Percentiles rank a stretch among this genome's conserved stretches.
Conservation (phyloP, 2,797 vertebrate genomes). For the Chaunax sp. region DNA sequence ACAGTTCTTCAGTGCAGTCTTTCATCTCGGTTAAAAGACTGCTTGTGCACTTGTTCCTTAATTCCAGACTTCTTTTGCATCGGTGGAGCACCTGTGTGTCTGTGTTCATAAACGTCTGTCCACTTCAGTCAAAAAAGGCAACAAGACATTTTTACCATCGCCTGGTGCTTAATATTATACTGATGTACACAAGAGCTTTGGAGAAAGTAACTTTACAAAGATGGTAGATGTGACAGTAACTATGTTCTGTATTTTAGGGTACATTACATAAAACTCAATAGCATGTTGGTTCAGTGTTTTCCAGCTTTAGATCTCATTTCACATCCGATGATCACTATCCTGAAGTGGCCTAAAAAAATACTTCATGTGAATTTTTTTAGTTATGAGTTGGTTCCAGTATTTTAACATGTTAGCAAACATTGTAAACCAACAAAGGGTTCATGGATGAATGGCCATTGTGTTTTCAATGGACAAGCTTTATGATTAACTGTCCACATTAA, state of each 20-base stretch:
- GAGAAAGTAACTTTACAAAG: slow-evolving; percentile 53
- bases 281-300: slow-evolving; percentile 12
- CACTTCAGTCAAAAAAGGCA: slow-evolving; percentile 54
- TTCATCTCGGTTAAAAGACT: slow-evolving; percentile 17
- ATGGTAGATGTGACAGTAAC: slow-evolving; percentile 40
- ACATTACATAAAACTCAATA: not conserved
- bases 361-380: slow-evolving; percentile 18
- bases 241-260: slow-evolving; percentile 26
- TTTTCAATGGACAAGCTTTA: slow-evolving; percentile 67
- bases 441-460: slow-evolving; percentile 54
- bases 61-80: slow-evolving; percentile 29
- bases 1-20: slow-evolving; percentile 11
- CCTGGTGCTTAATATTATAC: slow-evolving; percentile 43
- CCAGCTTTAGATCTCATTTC: slow-evolving; percentile 22
- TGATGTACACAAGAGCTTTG: slow-evolving; percentile 33
- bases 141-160: slow-evolving; percentile 35
- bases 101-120: slow-evolving; percentile 48
- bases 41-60: no score
- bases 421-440: slow-evolving; percentile 41
- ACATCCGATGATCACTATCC: slow-evolving; percentile 13
- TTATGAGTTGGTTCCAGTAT: slow-evolving; percentile 32
- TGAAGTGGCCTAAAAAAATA: slow-evolving; percentile 5
- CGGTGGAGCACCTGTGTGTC: slow-evolving; percentile 34
- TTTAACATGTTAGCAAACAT: slow-evolving; percentile 51
- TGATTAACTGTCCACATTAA: slow-evolving; percentile 78